These are phyloP conservation scores for Poeciliopsis gracilis DNA, from an alignment of 2,797 vertebrate genomes.

Conservation along the genomic window DNA sequence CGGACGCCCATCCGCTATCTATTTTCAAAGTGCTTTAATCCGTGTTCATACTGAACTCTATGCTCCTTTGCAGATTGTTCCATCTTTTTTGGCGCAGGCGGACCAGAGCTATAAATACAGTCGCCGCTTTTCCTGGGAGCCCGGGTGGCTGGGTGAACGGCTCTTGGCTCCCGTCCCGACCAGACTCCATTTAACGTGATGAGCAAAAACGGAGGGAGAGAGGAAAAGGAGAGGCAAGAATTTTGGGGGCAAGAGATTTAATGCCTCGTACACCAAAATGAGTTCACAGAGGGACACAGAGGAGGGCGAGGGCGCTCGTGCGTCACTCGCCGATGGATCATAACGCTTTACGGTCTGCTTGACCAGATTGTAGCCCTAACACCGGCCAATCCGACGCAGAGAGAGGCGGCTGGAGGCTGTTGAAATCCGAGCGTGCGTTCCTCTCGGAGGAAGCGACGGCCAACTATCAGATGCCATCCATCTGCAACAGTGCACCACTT, in stretches of 20 bases:
- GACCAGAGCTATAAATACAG: conserved; percentile 61
- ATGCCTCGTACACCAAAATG: conserved; percentile 35
- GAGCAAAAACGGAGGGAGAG: conserved; percentile 56
- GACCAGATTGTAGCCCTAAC: conserved; percentile 18
- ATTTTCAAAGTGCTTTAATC: conserved; percentile 36
- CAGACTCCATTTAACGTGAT: conserved; percentile 76
- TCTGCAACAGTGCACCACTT: conserved; percentile 74
- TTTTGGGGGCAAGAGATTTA: conserved; percentile 33
- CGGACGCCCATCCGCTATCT: conserved; percentile 8
- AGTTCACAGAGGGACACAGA: conserved; percentile 18
- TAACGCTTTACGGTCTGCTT: conserved; percentile 33
- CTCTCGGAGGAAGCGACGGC: conserved; percentile 45
- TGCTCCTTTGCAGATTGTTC: conserved; percentile 50
- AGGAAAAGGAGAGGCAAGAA: neutral
- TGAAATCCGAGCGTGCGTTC: conserved; percentile 35
- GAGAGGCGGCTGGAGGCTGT: conserved; percentile 25
- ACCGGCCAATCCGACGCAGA: conserved; percentile 15
- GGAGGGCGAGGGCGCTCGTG: neutral
- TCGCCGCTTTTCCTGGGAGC: conserved; percentile 52
- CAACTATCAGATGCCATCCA: conserved; percentile 66
- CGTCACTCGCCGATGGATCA: conserved; percentile 27
- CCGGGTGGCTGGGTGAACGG: conserved; percentile 51
- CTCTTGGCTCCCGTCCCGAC: conserved; percentile 68
- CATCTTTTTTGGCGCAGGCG: conserved; percentile 43
- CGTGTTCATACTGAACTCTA: conserved; percentile 42